Percentiles rank a stretch among this genome's conserved stretches.
Conservation (phyloP, 2,797 vertebrate species). For the Melanotaenia boesemani region DNA sequence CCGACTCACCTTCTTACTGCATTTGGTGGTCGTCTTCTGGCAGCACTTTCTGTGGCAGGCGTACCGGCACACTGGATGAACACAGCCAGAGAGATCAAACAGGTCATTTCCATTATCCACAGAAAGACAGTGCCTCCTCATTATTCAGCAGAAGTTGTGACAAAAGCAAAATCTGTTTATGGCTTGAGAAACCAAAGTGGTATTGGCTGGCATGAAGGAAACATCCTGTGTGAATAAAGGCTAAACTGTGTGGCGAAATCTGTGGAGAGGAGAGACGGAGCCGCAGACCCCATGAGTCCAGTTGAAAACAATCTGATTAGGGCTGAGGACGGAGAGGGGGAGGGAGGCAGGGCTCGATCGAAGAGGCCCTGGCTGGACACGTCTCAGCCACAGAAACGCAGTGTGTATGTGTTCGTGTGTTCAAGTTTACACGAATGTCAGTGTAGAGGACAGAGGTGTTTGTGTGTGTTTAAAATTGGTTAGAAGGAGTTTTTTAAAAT, state of each 20-base stretch:
- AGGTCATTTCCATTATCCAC: conserved; percentile 69
- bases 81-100: conserved; percentile 73
- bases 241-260: conserved; percentile 56
- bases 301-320: conserved; percentile 85
- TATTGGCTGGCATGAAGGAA: conserved; percentile 43
- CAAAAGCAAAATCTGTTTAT: conserved; percentile 24
- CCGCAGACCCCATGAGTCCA: conserved; percentile 81
- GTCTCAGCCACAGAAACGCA: background rate
- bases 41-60: conserved; percentile 99
- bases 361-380: conserved; percentile 19
- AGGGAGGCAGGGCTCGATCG: conserved; percentile 24
- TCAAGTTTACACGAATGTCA: background rate
- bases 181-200: conserved; percentile 31
- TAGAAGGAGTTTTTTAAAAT: conserved; percentile 5
- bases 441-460: background rate
- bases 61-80: conserved; percentile 93
- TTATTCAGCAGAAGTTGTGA: conserved; percentile 51
- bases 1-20: conserved; percentile 94
- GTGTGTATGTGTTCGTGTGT: conserved; percentile 11
- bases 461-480: conserved; percentile 6
- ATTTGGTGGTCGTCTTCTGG: conserved; percentile 92
- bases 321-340: conserved; percentile 36
- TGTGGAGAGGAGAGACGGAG: conserved; percentile 45
- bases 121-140: conserved; percentile 77
- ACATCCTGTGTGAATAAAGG: conserved; percentile 68